Conservation (phyloP, 2,888 invertebrate genomes). For the Euphydryas editha region DNA sequence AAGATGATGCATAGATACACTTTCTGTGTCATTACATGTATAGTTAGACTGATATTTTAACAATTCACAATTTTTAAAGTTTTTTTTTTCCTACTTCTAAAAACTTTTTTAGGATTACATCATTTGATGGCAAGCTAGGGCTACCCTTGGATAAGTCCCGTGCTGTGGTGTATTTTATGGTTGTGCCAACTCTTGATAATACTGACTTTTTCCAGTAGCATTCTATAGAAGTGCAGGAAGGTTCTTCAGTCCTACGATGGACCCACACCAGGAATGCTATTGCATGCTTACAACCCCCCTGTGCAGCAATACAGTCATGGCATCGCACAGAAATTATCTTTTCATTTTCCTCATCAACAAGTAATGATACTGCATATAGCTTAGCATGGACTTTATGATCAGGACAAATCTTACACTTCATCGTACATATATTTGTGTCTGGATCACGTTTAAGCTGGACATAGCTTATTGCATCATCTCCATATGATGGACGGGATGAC, state of each 20-base stretch:
- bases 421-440: slow-evolving; percentile 41
- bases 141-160: not conserved
- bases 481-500: slow-evolving; percentile 44
- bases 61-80: slow-evolving; percentile 42
- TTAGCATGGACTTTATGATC: slow-evolving; percentile 51
- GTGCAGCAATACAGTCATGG: slow-evolving; percentile 47
- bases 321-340: slow-evolving; percentile 33
- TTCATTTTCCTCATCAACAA: slow-evolving; percentile 43
- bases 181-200: slow-evolving; percentile 48
- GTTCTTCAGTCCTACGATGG: slow-evolving; percentile 53
- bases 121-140: slow-evolving; percentile 38
- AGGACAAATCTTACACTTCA: slow-evolving; percentile 45
- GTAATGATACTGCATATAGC: slow-evolving; percentile 43
- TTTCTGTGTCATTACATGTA: slow-evolving; percentile 27
- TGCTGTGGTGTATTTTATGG: not conserved
- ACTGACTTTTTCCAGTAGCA: slow-evolving; percentile 54
- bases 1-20: slow-evolving; percentile 39
- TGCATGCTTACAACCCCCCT: slow-evolving; percentile 53
- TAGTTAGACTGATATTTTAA: slow-evolving; percentile 46
- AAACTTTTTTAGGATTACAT: slow-evolving; percentile 38
- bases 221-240: slow-evolving; percentile 45
- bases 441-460: slow-evolving; percentile 45
- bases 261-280: slow-evolving; percentile 52
- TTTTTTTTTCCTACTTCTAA: slow-evolving; percentile 41
- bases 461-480: slow-evolving; percentile 47